phyloP scores from a whole-genome alignment of 2,888 invertebrate genomes.

The Drosophila anceps region DNA sequence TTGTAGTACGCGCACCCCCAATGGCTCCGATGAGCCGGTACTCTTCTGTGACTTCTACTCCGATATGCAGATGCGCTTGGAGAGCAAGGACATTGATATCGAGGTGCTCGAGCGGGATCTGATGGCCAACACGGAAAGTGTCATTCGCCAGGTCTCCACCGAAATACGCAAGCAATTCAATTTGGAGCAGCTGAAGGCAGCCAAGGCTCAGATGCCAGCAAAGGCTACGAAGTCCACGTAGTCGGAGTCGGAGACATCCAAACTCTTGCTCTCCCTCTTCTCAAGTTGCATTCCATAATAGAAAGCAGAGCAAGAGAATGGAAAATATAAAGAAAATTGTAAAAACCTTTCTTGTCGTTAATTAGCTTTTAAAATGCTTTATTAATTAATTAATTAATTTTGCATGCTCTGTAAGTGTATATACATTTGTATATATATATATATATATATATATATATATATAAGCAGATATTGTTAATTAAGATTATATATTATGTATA shows the following conservation, averaged over 20 bases:
- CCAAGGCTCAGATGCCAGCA: constrained; percentile 71
- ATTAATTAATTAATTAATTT: not conserved
- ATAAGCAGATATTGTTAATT: not conserved
- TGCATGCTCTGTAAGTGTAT: not conserved
- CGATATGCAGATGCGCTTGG: constrained; percentile 84
- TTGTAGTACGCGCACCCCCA: constrained; percentile 83
- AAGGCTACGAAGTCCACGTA: constrained; percentile 58
- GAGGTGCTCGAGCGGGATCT: constrained; percentile 84
- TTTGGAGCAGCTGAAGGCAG: constrained; percentile 75
- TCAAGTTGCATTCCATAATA: constrained; percentile 54
- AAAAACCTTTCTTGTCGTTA: constrained; percentile 34
- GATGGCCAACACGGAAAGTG: constrained; percentile 81
- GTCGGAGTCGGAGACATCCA: constrained; percentile 18
- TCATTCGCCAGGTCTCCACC: constrained; percentile 80
- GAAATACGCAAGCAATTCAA: constrained; percentile 82
- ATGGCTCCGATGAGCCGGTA: constrained; percentile 82
- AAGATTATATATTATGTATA: not conserved
- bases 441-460: not conserved
- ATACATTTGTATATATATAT: not conserved
- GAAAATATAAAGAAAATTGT: not conserved
- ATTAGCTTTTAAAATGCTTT: constrained; percentile 31
- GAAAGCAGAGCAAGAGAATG: not conserved
- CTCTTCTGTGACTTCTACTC: constrained; percentile 85
- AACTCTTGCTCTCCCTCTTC: not conserved
- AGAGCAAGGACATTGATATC: constrained; percentile 84